A percentile compares a stretch with the other conserved stretches of the same genome.
phyloP scores from a whole-genome alignment of 2,888 invertebrate genomes.

The Parnassius mnemosyne region DNA sequence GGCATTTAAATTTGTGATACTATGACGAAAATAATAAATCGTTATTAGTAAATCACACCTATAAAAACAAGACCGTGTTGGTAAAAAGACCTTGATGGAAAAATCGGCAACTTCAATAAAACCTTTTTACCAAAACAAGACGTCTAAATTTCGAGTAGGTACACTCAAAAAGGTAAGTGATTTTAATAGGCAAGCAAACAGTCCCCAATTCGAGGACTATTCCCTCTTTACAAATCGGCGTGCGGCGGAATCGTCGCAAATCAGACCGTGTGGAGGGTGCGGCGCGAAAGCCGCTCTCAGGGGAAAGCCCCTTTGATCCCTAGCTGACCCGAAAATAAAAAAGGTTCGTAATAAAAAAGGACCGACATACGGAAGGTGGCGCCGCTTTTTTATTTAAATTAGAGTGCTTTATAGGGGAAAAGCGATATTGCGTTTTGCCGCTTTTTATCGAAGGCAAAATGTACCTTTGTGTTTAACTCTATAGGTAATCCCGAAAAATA shows the following conservation, averaged over 20 bases:
- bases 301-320: constrained; percentile 79
- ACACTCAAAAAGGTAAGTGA: constrained; percentile 66
- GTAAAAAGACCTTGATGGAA: constrained; percentile 32
- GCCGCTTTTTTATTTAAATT: constrained; percentile 81
- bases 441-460: constrained; percentile 61
- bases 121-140: constrained; percentile 49
- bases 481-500: constrained; percentile 49
- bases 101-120: constrained; percentile 41
- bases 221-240: constrained; percentile 78
- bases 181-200: constrained; percentile 76
- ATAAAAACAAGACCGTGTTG: neutral
- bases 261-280: constrained; percentile 63
- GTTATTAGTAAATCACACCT: constrained; percentile 9
- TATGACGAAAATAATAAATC: neutral
- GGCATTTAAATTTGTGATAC: constrained; percentile 27
- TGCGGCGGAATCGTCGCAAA: constrained; percentile 73
- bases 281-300: constrained; percentile 52
- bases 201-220: constrained; percentile 72
- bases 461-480: too few relatives aligned
- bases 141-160: constrained; percentile 47
- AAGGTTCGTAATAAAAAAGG: constrained; percentile 79
- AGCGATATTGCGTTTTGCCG: constrained; percentile 78
- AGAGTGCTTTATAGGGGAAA: constrained; percentile 80
- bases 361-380: constrained; percentile 81
- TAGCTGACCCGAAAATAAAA: constrained; percentile 80